Percentiles rank a stretch among this genome's conserved stretches.
phyloP scores from a whole-genome alignment of 2,113 vertebrate genomes.

The Ginglymostoma cirratum region DNA sequence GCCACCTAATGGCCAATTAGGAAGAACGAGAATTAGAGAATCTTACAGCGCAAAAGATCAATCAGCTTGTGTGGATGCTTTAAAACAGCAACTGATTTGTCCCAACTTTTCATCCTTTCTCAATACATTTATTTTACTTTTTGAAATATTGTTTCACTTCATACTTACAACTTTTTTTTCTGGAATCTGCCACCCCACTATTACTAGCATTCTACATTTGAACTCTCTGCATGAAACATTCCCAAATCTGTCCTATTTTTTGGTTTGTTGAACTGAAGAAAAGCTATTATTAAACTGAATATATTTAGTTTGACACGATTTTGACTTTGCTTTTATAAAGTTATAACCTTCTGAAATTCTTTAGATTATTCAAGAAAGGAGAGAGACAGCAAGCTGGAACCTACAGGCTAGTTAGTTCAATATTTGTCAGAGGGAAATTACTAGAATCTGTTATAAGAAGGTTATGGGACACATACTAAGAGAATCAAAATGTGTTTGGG shows the following conservation, averaged over 20 bases:
- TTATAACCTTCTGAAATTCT: too few relatives aligned
- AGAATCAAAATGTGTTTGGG: too few relatives aligned
- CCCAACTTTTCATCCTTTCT: not conserved
- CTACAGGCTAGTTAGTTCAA: too few relatives aligned
- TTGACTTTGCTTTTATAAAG: not conserved
- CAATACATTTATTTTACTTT: not conserved
- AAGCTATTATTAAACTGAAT: not conserved
- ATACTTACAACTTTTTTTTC: not conserved
- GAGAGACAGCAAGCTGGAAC: too few relatives aligned
- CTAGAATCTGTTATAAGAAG: too few relatives aligned
- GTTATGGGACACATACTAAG: too few relatives aligned
- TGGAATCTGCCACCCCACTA: not conserved
- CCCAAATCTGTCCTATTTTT: not conserved
- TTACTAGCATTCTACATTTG: not conserved
- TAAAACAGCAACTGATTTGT: not conserved
- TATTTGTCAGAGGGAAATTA: too few relatives aligned
- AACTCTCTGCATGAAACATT: not conserved
- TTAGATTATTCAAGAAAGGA: too few relatives aligned
- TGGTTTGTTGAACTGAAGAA: not conserved
- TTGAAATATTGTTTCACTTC: not conserved
- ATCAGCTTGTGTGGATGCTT: not conserved
- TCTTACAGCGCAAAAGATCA: not conserved
- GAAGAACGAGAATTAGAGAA: not conserved
- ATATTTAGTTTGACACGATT: not conserved
- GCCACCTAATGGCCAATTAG: not conserved